Evolutionary conservation across 37 sponge, comb jelly and placozoan species (phyloP), one percentile per base, ranked within the genome.

Genomic region (Eunapius fragilis): DNA sequence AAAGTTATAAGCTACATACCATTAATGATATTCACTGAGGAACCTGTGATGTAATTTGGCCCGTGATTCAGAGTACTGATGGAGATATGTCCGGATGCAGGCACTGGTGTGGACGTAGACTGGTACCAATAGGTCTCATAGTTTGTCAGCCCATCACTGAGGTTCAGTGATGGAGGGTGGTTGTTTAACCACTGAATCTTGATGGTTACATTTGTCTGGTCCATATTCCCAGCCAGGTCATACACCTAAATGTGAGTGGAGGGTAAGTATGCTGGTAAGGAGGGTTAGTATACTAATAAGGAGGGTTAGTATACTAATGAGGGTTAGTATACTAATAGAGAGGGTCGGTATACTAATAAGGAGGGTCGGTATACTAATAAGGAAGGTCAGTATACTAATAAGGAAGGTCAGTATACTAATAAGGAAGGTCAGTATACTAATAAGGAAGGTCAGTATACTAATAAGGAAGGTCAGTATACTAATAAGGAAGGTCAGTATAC

Each of bases 1-100:
- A 58, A 58, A 19, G 1, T 17, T 67, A n/a, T n/a, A n/a, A n/a
- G n/a, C n/a, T n/a, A 19, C 77, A 77, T 79, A 90, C 90, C 50
- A 32, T 81, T 82, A n/a, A 49, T 6, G 2, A 85, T 47, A 0
- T 0, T 23, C 0, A 91, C 45, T 19, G 11, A 49, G 19, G 79
- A 87, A 34, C 2, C 27, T 13, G 41, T 31, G 13, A 86, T 28
- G 45, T 41, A 25, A 22, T 82, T 37, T 23, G 49, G 38, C 36
- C 87, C 93, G 34, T 25, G 48, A 72, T 93, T 89, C 17, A 58
- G 37, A 70, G 89, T 87, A 19, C 25, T 22, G 26, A 93, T 89
- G 14, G 13, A 13, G 37, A 86, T 24, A 72, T 71, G 72, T 27
- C 41, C 37, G 22, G 82, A 79, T 2, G 89, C 36, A 25, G 47